Conservation (phyloP, 2,113 vertebrate genomes). For the Hemichromis elongatus region DNA sequence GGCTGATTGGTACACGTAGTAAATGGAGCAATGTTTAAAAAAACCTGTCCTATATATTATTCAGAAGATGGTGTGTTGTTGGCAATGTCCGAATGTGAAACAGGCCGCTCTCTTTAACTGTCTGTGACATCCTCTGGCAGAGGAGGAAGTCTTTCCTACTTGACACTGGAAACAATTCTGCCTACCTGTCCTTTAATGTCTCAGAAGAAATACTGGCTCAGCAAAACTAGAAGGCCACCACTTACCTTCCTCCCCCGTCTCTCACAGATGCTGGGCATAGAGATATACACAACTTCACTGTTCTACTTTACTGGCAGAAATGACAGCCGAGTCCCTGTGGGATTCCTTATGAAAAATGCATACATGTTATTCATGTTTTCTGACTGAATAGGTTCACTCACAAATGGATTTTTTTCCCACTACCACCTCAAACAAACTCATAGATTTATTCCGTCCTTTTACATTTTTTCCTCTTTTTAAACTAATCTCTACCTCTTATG, state of each 20-base stretch:
- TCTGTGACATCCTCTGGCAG: background rate
- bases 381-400: conserved; percentile 22
- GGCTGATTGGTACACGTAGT: background rate
- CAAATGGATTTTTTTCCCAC: background rate
- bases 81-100: background rate
- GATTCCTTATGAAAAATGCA: conserved; percentile 41
- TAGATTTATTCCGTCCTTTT: background rate
- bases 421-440: background rate
- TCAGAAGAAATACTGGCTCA: background rate
- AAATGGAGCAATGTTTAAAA: conserved; percentile 1
- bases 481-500: background rate
- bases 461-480: background rate
- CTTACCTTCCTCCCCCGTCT: background rate
- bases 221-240: conserved; percentile 12
- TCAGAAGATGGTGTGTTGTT: background rate
- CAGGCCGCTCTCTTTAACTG: background rate
- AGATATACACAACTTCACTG: background rate
- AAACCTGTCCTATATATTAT: background rate
- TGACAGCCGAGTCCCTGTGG: conserved; percentile 10
- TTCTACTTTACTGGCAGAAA: conserved; percentile 15
- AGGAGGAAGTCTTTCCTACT: background rate
- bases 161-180: background rate
- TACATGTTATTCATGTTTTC: conserved; percentile 1
- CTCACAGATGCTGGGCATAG: background rate
- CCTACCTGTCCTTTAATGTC: background rate